Percentiles rank a stretch among this genome's conserved stretches.
Conservation (phyloP, 2,113 vertebrate genomes). For the Neofelis nebulosa region DNA sequence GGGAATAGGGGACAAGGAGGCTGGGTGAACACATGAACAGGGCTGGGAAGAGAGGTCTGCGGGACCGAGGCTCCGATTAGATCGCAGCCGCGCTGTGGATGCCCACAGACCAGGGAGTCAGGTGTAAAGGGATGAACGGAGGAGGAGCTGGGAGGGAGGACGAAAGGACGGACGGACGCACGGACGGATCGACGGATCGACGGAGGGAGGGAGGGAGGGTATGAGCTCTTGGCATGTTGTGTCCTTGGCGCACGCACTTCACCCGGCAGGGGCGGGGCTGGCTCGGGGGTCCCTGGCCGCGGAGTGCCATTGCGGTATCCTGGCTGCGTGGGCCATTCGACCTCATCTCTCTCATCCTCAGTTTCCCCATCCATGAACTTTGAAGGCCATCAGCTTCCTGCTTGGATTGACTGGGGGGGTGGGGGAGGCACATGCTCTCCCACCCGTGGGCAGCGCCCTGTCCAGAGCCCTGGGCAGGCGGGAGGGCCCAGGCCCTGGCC, state of each 20-base stretch:
- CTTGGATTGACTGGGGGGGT: background rate
- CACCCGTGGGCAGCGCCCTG: background rate
- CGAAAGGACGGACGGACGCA: background rate
- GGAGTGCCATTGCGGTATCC: background rate
- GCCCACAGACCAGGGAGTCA: background rate
- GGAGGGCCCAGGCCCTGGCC: background rate
- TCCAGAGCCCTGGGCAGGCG: accelerated
- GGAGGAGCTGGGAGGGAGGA: background rate
- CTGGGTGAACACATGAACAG: background rate
- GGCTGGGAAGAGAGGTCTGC: background rate
- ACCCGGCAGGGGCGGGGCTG: background rate
- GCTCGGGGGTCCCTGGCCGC: background rate
- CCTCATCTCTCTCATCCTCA: background rate
- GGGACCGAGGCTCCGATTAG: background rate
- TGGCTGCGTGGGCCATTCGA: background rate
- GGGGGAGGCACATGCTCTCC: background rate
- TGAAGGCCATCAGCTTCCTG: background rate
- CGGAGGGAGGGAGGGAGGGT: accelerated
- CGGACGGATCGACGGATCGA: accelerated
- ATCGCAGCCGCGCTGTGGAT: background rate
- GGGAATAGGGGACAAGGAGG: background rate
- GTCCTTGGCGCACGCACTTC: accelerated
- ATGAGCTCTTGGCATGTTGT: accelerated
- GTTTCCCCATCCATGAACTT: background rate
- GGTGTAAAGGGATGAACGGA: background rate